Evolutionary conservation across 1,140 invertebrate species (phyloP).

Genomic region (Apis florea): DNA sequence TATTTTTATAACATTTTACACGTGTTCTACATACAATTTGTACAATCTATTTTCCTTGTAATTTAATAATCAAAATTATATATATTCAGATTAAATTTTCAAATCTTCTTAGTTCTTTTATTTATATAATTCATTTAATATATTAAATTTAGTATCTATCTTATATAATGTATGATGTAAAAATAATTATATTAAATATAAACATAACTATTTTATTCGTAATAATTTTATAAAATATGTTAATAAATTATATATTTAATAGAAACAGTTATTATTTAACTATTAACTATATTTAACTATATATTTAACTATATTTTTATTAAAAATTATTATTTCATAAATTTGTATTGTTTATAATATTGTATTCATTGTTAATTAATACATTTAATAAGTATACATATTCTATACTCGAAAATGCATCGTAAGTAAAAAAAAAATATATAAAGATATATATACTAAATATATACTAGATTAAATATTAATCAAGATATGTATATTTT

Average conservation of each 20-base stretch:
- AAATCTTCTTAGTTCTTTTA: not conserved
- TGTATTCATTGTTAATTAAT: not conserved
- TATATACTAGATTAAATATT: too few species aligned
- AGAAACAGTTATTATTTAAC: not conserved
- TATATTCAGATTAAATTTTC: slow-evolving; percentile 4
- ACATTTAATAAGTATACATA: not conserved
- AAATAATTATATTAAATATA: not conserved
- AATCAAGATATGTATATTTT: not conserved
- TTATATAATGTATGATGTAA: slow-evolving; percentile 33
- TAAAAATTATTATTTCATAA: not conserved
- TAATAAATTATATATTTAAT: slow-evolving; percentile 34
- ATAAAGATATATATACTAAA: too few species aligned
- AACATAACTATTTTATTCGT: not conserved
- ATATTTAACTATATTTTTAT: slow-evolving; percentile 5
- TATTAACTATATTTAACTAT: slow-evolving; percentile 10
- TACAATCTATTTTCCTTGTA: slow-evolving; percentile 26
- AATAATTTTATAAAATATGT: slow-evolving; percentile 23
- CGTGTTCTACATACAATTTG: slow-evolving; percentile 15
- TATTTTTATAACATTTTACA: slow-evolving; percentile 49
- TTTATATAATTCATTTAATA: not conserved
- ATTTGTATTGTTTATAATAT: not conserved
- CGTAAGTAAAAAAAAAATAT: too few species aligned
- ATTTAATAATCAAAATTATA: not conserved
- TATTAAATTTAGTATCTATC: not conserved
- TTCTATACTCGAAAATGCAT: not conserved